phyloP scores from a whole-genome alignment of 2,113 vertebrate genomes.

The Strix aluco region DNA sequence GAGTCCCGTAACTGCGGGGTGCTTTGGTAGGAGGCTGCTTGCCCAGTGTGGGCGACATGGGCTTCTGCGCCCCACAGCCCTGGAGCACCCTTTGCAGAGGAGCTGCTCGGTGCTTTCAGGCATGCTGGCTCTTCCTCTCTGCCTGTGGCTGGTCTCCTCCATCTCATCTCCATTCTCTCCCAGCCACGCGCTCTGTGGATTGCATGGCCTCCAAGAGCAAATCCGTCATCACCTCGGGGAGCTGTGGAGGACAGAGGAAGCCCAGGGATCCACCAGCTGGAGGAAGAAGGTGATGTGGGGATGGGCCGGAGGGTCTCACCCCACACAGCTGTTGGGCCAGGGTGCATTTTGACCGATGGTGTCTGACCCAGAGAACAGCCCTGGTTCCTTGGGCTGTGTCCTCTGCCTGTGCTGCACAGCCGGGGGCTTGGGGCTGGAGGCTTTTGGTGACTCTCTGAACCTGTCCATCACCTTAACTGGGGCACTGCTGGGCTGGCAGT shows the following conservation, averaged over 20 bases:
- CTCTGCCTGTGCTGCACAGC: not conserved
- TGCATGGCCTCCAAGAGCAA: constrained; percentile 64
- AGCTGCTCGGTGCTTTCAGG: not conserved
- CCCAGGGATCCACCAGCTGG: constrained; percentile 15
- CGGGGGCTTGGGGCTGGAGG: not conserved
- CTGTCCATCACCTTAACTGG: not conserved
- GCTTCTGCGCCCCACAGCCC: not conserved
- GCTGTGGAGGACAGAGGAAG: constrained; percentile 63
- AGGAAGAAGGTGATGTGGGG: constrained; percentile 56
- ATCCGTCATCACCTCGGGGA: constrained; percentile 51
- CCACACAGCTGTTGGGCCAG: too few relatives aligned
- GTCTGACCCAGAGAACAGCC: not conserved
- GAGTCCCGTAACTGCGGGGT: not conserved
- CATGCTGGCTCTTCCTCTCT: rapidly evolving
- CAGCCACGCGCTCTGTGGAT: constrained; percentile 28
- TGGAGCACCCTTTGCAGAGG: not conserved
- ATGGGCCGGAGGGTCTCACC: rapidly evolving
- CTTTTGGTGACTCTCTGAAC: not conserved
- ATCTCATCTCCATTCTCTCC: constrained; percentile 35
- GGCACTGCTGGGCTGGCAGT: not conserved
- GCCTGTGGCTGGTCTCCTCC: not conserved
- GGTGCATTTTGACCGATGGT: not conserved
- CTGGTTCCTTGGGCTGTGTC: not conserved
- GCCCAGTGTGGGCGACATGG: rapidly evolving
- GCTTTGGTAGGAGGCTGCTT: not conserved